These are phyloP conservation scores for Drosophila bocki DNA, from an alignment of 1,140 invertebrate genomes.

Conservation along the genomic window DNA sequence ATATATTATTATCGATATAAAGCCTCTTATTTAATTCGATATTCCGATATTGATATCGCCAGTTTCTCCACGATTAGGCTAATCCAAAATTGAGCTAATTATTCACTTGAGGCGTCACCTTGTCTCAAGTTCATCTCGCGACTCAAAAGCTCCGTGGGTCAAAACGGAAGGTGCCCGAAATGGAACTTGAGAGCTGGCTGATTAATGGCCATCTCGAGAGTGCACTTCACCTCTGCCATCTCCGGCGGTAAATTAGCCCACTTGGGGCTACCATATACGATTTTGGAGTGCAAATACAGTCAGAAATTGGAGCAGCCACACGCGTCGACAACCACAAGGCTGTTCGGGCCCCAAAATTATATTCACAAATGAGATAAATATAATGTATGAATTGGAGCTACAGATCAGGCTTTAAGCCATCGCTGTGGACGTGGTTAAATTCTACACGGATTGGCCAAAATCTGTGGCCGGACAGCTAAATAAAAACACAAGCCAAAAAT, in stretches of 20 bases:
- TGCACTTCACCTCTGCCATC: slow-evolving; percentile 52
- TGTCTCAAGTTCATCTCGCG: slow-evolving; percentile 54
- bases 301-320: slow-evolving; percentile 76
- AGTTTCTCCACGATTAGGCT: not conserved
- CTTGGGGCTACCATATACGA: slow-evolving; percentile 22
- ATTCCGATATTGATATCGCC: not conserved
- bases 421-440: slow-evolving; percentile 47
- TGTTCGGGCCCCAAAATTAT: slow-evolving; percentile 55
- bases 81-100: slow-evolving; percentile 53
- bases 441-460: slow-evolving; percentile 65
- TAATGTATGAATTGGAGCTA: slow-evolving; percentile 56
- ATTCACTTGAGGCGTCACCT: slow-evolving; percentile 49
- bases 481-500: slow-evolving; percentile 64
- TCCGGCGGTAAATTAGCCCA: slow-evolving; percentile 67
- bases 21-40: not conserved
- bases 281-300: slow-evolving; percentile 61
- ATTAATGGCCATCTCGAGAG: slow-evolving; percentile 68
- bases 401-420: slow-evolving; percentile 46
- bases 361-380: slow-evolving; percentile 48
- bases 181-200: slow-evolving; percentile 47
- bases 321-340: slow-evolving; percentile 71
- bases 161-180: slow-evolving; percentile 64
- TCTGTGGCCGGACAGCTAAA: slow-evolving; percentile 53
- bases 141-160: slow-evolving; percentile 28
- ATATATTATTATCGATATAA: not conserved